These are phyloP conservation scores for Caenorhabditis doughertyi DNA, from an alignment of 2,888 invertebrate genomes.

Conservation along the genomic window DNA sequence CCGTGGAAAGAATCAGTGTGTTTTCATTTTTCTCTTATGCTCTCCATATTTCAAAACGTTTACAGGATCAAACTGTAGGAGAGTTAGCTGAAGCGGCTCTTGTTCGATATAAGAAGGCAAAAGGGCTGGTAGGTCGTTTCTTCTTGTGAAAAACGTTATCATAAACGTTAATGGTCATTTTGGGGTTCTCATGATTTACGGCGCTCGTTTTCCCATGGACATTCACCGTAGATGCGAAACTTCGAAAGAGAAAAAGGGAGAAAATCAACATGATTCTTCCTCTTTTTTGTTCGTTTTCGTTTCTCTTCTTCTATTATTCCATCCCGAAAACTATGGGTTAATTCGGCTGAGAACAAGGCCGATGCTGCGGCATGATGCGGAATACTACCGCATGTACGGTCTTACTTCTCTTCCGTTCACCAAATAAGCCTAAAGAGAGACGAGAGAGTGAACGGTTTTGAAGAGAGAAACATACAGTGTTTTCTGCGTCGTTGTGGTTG, in stretches of 20 bases:
- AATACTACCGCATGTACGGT: slow-evolving; percentile 38
- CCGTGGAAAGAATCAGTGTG: slow-evolving; percentile 65
- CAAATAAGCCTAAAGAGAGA: slow-evolving; percentile 26
- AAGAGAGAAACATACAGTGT: slow-evolving; percentile 30
- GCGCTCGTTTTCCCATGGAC: slow-evolving; percentile 28
- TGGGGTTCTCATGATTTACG: slow-evolving; percentile 47
- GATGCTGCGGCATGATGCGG: slow-evolving; percentile 15
- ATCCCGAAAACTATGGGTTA: slow-evolving; percentile 42
- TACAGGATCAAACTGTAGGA: slow-evolving; percentile 59
- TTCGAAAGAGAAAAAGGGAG: background rate
- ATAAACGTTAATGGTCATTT: slow-evolving; percentile 17
- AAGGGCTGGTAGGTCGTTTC: slow-evolving; percentile 64
- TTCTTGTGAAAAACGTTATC: background rate
- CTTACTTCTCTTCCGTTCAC: slow-evolving; percentile 19
- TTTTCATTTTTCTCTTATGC: background rate
- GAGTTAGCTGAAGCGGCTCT: slow-evolving; percentile 68
- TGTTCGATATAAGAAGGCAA: slow-evolving; percentile 64
- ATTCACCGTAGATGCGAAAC: background rate
- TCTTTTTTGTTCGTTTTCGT: background rate
- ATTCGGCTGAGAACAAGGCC: slow-evolving; percentile 61
- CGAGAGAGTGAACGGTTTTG: background rate
- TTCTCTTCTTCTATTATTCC: slow-evolving; percentile 5
- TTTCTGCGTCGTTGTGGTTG: slow-evolving; percentile 10
- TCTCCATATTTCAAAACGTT: background rate
- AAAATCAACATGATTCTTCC: slow-evolving; percentile 30